phyloP scores from a whole-genome alignment of 1,140 invertebrate species.

The Hyphantria cunea region DNA sequence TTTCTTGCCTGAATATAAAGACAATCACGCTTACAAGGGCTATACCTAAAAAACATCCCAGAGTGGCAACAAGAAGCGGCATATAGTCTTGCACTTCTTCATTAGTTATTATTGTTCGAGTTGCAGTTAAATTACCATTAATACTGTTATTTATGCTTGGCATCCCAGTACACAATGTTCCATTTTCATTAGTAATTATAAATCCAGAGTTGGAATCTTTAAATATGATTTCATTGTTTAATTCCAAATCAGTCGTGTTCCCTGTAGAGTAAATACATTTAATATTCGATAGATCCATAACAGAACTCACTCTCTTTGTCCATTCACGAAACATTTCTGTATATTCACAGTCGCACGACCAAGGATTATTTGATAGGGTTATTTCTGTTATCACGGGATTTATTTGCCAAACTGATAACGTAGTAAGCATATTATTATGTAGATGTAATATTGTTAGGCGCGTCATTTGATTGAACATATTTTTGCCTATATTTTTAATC shows the following conservation, averaged over 20 bases:
- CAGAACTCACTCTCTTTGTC: conserved; percentile 85
- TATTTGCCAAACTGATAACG: conserved; percentile 90
- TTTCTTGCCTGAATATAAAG: conserved; percentile 93
- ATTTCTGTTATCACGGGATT: conserved; percentile 86
- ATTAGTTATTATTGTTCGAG: conserved; percentile 87
- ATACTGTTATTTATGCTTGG: conserved; percentile 86
- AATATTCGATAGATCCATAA: conserved; percentile 84
- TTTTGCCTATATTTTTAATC: conserved; percentile 88
- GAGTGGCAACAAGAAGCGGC: conserved; percentile 88
- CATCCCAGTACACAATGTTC: conserved; percentile 83
- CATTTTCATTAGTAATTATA: conserved; percentile 81
- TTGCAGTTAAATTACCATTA: conserved; percentile 85
- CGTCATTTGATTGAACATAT: conserved; percentile 88
- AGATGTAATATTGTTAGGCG: conserved; percentile 88
- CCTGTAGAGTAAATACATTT: conserved; percentile 83
- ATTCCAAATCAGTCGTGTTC: conserved; percentile 83
- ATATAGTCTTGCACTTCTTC: conserved; percentile 90
- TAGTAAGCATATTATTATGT: conserved; percentile 89
- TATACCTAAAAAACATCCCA: conserved; percentile 87
- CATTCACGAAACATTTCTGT: conserved; percentile 91
- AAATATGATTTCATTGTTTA: conserved; percentile 82
- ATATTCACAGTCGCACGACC: conserved; percentile 94
- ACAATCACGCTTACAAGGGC: conserved; percentile 87
- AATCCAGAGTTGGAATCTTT: conserved; percentile 83
- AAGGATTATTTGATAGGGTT: conserved; percentile 90